These are phyloP conservation scores for Lypha dubia DNA, from an alignment of 2,888 invertebrate species.

Conservation along the genomic window DNA sequence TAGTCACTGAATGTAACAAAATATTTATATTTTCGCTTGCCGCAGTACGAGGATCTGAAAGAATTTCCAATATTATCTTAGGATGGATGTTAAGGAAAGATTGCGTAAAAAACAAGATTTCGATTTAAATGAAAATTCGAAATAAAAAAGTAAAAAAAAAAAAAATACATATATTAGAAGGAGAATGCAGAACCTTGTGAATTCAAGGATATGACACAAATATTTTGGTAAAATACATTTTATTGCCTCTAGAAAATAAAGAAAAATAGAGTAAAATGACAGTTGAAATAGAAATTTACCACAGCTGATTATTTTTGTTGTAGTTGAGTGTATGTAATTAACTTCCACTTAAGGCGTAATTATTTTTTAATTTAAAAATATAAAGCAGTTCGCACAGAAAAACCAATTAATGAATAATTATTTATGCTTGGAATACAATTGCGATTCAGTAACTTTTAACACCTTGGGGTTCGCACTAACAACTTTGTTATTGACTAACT, in stretches of 20 bases:
- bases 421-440: too few species aligned
- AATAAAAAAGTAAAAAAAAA: neutral
- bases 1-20: slow-evolving; percentile 2
- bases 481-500: too few species aligned
- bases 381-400: neutral
- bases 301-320: neutral
- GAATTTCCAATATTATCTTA: neutral
- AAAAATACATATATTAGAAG: neutral
- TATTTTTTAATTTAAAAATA: neutral
- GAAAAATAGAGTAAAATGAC: neutral
- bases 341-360: neutral
- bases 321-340: neutral
- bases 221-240: neutral
- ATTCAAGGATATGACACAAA: neutral
- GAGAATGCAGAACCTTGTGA: neutral
- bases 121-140: neutral
- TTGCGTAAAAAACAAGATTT: neutral
- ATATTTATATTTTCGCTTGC: slow-evolving; percentile 2
- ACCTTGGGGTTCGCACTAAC: too few species aligned
- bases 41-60: neutral
- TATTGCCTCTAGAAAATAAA: neutral
- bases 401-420: too few species aligned
- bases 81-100: neutral
- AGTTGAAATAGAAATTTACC: neutral
- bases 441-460: too few species aligned